These are phyloP conservation scores for Elephas maximus DNA, from an alignment of 2,113 vertebrate genomes.

Conservation along the genomic window DNA sequence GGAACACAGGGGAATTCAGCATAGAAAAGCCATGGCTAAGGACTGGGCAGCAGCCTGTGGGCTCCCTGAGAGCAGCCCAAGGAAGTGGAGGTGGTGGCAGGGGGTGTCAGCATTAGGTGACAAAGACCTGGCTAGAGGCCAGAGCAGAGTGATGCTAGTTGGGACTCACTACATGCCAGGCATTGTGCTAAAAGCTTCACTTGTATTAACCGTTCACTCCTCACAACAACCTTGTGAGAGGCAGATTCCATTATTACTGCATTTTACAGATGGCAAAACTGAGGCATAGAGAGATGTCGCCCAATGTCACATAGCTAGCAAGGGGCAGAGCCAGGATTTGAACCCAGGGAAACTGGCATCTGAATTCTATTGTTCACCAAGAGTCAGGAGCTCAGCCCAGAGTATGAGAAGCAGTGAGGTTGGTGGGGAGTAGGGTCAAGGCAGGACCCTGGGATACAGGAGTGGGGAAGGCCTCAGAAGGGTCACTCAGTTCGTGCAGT, in stretches of 20 bases:
- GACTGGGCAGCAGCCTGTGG: not conserved
- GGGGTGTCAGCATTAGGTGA: not conserved
- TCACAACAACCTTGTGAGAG: not conserved
- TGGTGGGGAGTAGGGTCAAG: not conserved
- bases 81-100: accelerated
- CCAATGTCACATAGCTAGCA: not conserved
- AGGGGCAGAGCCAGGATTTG: not conserved
- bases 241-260: not conserved
- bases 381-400: not conserved
- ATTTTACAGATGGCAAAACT: not conserved
- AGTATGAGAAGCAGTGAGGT: not conserved
- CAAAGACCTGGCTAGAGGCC: not conserved
- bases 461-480: not conserved
- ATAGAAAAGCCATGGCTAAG: not conserved
- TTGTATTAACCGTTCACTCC: accelerated
- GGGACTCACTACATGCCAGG: not conserved
- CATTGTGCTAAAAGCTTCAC: not conserved
- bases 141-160: not conserved
- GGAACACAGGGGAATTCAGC: not conserved
- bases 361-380: not conserved
- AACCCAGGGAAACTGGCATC: not conserved
- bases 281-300: not conserved
- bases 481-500: too few species aligned
- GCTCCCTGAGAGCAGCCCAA: not conserved
- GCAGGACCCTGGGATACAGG: not conserved